These are phyloP conservation scores for Rostratula benghalensis DNA, from an alignment of 2,113 vertebrate genomes.

Conservation along the genomic window DNA sequence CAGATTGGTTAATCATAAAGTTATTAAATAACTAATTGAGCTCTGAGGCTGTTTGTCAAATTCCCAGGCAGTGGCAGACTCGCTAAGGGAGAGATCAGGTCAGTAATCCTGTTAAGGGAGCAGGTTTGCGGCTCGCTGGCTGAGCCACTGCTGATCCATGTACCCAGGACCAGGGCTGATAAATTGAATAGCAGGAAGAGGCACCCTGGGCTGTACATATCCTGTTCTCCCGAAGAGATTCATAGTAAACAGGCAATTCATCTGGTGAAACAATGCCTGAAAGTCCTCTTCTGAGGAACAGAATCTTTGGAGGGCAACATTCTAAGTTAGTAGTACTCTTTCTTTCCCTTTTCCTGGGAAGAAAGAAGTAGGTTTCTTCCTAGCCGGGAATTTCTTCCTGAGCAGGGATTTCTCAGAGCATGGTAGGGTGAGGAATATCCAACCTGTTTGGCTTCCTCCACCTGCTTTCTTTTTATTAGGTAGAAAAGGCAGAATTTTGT, in stretches of 20 bases:
- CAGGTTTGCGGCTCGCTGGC: background rate
- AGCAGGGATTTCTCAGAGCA: background rate
- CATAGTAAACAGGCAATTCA: background rate
- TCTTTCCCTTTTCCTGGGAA: background rate
- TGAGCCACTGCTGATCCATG: background rate
- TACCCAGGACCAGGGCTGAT: background rate
- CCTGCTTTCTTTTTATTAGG: background rate
- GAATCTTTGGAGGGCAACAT: background rate
- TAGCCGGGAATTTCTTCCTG: too few relatives aligned
- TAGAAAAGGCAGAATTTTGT: background rate
- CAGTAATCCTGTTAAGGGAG: background rate
- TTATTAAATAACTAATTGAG: slow-evolving; percentile 18
- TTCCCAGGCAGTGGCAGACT: background rate
- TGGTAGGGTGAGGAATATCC: background rate
- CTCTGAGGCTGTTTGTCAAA: background rate
- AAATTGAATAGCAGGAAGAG: slow-evolving; percentile 34
- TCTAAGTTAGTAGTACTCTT: background rate
- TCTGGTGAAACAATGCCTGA: background rate
- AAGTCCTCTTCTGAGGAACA: background rate
- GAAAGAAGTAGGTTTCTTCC: background rate
- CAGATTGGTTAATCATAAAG: slow-evolving; percentile 6
- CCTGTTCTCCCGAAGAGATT: background rate
- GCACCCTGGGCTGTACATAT: background rate
- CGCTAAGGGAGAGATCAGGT: background rate
- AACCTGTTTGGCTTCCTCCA: background rate